Evolutionary conservation across 2,113 vertebrate species (phyloP).

Genomic region (Pleuronectes platessa): DNA sequence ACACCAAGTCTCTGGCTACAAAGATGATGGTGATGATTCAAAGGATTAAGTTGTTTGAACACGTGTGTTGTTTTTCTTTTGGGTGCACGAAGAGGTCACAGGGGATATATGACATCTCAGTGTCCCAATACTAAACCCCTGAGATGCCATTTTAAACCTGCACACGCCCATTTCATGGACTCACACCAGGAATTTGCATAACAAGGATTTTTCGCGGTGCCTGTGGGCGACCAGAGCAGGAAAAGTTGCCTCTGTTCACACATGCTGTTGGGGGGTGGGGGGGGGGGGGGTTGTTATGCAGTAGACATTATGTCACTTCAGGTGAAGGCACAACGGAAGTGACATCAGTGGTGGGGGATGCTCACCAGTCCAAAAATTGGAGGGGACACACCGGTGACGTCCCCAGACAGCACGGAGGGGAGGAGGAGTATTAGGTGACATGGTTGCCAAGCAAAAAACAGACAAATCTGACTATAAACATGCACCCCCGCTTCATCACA

Average conservation of each 20-base stretch:
- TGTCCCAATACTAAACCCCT: background rate
- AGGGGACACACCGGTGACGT: slow-evolving; percentile 67
- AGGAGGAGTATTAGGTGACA: slow-evolving; percentile 24
- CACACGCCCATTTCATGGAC: background rate
- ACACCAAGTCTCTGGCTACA: slow-evolving; percentile 14
- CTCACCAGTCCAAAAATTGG: slow-evolving; percentile 40
- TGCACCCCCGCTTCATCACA: slow-evolving; percentile 41
- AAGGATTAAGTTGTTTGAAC: background rate
- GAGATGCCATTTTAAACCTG: too few species aligned
- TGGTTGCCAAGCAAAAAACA: slow-evolving; percentile 55
- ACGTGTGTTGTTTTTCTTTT: too few species aligned
- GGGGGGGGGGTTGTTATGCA: slow-evolving; percentile 40
- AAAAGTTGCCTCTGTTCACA: slow-evolving; percentile 27
- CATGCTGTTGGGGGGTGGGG: background rate
- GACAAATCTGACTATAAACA: slow-evolving; percentile 41
- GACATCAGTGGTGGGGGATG: slow-evolving; percentile 49
- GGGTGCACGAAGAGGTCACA: slow-evolving; percentile 28
- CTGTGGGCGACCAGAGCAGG: slow-evolving; percentile 44
- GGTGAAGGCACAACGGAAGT: slow-evolving; percentile 66
- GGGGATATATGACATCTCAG: background rate
- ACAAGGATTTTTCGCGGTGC: slow-evolving; percentile 50
- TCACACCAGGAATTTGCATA: slow-evolving; percentile 61
- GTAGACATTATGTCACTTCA: slow-evolving; percentile 62
- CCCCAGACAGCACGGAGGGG: slow-evolving; percentile 38
- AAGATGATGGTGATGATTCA: slow-evolving; percentile 8